These are phyloP conservation scores for Drosophila fulvimacula DNA, from an alignment of 2,888 invertebrate species.

Conservation along the genomic window DNA sequence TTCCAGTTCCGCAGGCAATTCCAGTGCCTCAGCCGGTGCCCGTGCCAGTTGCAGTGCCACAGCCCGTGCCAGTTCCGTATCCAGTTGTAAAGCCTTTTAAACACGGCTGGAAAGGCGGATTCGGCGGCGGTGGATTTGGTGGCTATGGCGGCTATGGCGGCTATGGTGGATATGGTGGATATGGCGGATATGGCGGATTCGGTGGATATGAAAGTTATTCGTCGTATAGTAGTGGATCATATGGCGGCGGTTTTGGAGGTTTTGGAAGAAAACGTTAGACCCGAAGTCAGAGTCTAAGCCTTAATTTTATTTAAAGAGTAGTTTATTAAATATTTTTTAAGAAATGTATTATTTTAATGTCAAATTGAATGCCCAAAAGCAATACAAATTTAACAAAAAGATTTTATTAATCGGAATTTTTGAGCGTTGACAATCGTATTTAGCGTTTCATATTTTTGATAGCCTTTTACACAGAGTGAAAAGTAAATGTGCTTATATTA, in stretches of 20 bases:
- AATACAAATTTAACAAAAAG: neutral
- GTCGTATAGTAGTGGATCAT: conserved; percentile 46
- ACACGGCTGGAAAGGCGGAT: conserved; percentile 67
- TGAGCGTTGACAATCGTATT: neutral
- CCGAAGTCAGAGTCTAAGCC: neutral
- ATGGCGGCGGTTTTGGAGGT: conserved; percentile 49
- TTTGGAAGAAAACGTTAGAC: conserved; percentile 27
- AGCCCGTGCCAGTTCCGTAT: conserved; percentile 51
- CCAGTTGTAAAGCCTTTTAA: conserved; percentile 56
- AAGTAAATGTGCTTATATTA: neutral
- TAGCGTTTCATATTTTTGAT: neutral
- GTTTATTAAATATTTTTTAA: neutral
- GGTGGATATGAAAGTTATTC: conserved; percentile 53
- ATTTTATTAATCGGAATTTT: neutral
- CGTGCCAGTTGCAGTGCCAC: conserved; percentile 53
- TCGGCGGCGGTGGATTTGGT: conserved; percentile 53
- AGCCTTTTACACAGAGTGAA: no score
- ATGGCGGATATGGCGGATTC: conserved; percentile 34
- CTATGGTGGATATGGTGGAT: conserved; percentile 27
- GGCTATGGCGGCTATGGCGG: conserved; percentile 43
- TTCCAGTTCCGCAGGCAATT: conserved; percentile 63
- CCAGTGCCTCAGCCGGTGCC: conserved; percentile 58
- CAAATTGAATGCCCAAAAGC: neutral
- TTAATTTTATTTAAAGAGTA: conserved; percentile 11
- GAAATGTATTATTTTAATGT: neutral